These are phyloP conservation scores for Drosophila navojoa DNA, from an alignment of 1,140 invertebrate genomes.

Conservation along the genomic window DNA sequence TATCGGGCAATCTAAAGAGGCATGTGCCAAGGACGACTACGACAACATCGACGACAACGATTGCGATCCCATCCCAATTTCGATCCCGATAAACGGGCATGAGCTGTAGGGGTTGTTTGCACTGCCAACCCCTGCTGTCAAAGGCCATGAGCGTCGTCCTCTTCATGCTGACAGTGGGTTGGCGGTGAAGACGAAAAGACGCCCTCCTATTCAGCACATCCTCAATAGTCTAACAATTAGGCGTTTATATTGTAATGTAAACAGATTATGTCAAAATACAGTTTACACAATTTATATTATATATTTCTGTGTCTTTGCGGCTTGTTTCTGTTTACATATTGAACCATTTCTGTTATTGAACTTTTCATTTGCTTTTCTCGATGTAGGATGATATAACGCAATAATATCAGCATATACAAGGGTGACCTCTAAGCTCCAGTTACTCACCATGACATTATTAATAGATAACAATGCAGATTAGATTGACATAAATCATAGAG, in stretches of 20 bases:
- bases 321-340: too few relatives aligned
- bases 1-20: constrained; percentile 47
- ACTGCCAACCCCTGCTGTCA: constrained; percentile 2
- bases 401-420: too few relatives aligned
- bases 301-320: too few relatives aligned
- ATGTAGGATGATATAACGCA: too few relatives aligned
- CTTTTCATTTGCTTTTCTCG: too few relatives aligned
- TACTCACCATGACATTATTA: too few relatives aligned
- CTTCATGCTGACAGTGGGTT: constrained; percentile 4
- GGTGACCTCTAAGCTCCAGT: too few relatives aligned
- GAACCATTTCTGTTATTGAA: too few relatives aligned
- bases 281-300: constrained; percentile 4
- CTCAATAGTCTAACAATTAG: constrained; percentile 65
- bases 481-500: too few relatives aligned
- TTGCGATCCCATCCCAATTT: constrained; percentile 31
- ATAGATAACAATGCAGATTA: too few relatives aligned
- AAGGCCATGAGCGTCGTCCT: constrained; percentile 34
- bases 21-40: constrained; percentile 37
- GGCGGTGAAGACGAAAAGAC: constrained; percentile 42
- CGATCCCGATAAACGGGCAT: constrained; percentile 20
- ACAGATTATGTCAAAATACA: constrained; percentile 39
- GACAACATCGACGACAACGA: background rate
- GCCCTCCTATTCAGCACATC: constrained; percentile 32
- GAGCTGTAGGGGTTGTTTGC: constrained; percentile 3
- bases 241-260: constrained; percentile 38